phyloP scores from a whole-genome alignment of 2,888 invertebrate species.

The Amphimallon solstitiale region DNA sequence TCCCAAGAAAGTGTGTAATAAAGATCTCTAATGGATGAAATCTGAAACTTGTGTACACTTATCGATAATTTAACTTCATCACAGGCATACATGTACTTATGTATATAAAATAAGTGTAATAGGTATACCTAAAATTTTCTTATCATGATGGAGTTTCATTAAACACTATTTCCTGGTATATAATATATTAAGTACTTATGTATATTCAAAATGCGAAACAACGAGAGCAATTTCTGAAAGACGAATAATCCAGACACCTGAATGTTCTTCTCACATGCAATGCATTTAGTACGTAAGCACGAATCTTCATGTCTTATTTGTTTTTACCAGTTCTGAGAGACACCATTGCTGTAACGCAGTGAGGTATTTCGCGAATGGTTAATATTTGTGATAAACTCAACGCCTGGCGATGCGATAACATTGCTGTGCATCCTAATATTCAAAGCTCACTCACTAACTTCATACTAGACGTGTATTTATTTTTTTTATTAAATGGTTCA shows the following conservation, averaged over 20 bases:
- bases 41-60: too few species aligned
- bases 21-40: too few species aligned
- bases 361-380: constrained; percentile 38
- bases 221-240: not conserved
- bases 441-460: constrained; percentile 52
- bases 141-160: too few species aligned
- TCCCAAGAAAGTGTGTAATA: too few species aligned
- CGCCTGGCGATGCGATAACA: constrained; percentile 43
- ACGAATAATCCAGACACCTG: not conserved
- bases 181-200: too few species aligned
- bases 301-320: constrained; percentile 44
- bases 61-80: too few species aligned
- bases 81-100: too few species aligned
- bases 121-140: too few species aligned
- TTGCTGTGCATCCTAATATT: constrained; percentile 50
- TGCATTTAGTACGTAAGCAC: constrained; percentile 35
- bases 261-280: not conserved
- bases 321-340: constrained; percentile 38
- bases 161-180: too few species aligned
- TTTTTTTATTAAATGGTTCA: constrained; percentile 64
- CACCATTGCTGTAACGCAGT: constrained; percentile 32
- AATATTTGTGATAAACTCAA: constrained; percentile 45
- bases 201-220: too few species aligned
- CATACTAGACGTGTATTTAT: constrained; percentile 59
- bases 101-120: too few species aligned